Evolutionary conservation across 2,888 invertebrate genomes (phyloP).

Genomic region (Drosophila atroscutellata): DNA sequence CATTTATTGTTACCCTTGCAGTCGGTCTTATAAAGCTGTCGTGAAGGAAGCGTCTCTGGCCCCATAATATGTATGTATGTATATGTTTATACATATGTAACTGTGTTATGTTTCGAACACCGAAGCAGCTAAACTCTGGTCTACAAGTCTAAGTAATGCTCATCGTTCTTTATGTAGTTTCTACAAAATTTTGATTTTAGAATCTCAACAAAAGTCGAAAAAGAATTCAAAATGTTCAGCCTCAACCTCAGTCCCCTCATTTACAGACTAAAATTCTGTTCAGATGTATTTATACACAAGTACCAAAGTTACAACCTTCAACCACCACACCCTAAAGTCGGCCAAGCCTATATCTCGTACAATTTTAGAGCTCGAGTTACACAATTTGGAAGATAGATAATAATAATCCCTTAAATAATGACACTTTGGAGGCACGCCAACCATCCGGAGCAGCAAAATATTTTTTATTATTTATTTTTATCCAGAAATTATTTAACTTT

Average conservation of each 20-base stretch:
- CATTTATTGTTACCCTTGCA: constrained; percentile 1
- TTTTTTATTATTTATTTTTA: too few relatives aligned
- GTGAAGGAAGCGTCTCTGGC: neutral
- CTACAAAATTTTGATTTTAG: neutral
- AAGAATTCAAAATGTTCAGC: neutral
- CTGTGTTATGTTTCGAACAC: neutral
- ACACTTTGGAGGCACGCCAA: neutral
- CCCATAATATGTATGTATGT: neutral
- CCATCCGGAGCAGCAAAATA: too few relatives aligned
- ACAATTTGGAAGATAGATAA: too few relatives aligned
- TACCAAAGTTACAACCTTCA: too few relatives aligned
- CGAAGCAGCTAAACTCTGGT: neutral
- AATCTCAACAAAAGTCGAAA: neutral
- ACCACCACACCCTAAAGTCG: too few relatives aligned
- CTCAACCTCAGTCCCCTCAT: neutral
- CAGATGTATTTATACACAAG: too few relatives aligned
- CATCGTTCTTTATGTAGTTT: neutral
- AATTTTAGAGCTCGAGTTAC: too few relatives aligned
- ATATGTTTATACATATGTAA: neutral
- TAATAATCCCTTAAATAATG: neutral
- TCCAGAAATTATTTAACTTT: neutral
- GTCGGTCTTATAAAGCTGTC: neutral
- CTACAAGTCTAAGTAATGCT: neutral
- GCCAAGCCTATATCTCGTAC: too few relatives aligned
- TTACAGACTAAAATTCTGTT: neutral